phyloP scores from a whole-genome alignment of 2,888 invertebrate species.

The Polydrusus cervinus region DNA sequence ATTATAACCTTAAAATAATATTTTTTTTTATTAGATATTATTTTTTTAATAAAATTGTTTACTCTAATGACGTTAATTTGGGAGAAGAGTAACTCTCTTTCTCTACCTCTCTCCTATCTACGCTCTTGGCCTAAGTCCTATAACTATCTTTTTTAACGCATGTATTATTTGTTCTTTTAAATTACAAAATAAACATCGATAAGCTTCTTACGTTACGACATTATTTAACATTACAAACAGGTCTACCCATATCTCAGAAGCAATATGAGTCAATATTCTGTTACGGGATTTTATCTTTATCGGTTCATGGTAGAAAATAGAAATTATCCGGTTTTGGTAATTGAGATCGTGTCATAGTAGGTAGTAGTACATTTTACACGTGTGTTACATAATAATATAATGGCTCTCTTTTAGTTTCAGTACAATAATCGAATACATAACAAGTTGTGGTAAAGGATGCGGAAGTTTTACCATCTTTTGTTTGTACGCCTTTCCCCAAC shows the following conservation, averaged over 20 bases:
- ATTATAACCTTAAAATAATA: too few species aligned
- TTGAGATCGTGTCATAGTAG: conserved; percentile 14
- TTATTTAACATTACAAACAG: conserved; percentile 1
- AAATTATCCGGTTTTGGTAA: conserved; percentile 19
- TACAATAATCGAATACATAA: not conserved
- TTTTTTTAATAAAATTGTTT: too few species aligned
- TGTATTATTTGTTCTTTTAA: too few species aligned
- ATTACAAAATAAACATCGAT: not conserved
- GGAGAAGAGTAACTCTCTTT: too few species aligned
- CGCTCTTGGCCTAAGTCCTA: too few species aligned
- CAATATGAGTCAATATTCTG: conserved; percentile 16
- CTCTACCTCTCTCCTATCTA: too few species aligned
- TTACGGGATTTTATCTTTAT: conserved; percentile 3
- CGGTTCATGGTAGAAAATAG: conserved; percentile 4
- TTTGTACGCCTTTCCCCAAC: not conserved
- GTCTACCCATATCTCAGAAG: not conserved
- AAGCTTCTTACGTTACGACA: not conserved
- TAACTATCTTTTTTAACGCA: too few species aligned
- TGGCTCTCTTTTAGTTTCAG: not conserved
- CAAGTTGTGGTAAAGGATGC: not conserved
- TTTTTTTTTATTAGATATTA: too few species aligned
- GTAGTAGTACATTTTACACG: conserved; percentile 5
- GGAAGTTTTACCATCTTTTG: not conserved
- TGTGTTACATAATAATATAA: conserved; percentile 5
- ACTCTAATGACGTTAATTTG: too few species aligned